A percentile compares a stretch with the other conserved stretches of the same genome.
phyloP scores from a whole-genome alignment of 2,888 invertebrate genomes.

The Diaprepes abbreviatus region DNA sequence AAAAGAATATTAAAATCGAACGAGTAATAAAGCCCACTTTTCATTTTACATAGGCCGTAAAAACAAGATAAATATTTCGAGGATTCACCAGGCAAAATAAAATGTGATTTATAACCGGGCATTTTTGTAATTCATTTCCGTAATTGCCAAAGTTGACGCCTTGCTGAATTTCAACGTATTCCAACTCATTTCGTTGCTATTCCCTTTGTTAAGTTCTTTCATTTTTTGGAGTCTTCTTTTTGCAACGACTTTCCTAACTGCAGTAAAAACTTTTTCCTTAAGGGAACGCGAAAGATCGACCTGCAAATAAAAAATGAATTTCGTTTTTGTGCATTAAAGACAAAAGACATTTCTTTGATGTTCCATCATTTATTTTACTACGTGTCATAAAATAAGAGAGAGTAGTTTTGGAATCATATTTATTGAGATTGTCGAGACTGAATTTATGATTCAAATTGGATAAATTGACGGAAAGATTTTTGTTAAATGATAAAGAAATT shows the following conservation, averaged over 20 bases:
- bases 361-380: conserved; percentile 24
- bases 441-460: conserved; percentile 5
- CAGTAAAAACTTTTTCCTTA: conserved; percentile 64
- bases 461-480: too few relatives aligned
- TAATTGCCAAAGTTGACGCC: conserved; percentile 65
- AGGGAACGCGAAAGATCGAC: conserved; percentile 59
- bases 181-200: conserved; percentile 64
- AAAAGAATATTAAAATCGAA: conserved; percentile 12
- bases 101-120: conserved; percentile 53
- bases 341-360: conserved; percentile 35
- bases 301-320: conserved; percentile 61
- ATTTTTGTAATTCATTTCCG: conserved; percentile 62
- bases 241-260: conserved; percentile 61
- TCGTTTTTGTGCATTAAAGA: conserved; percentile 52
- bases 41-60: conserved; percentile 5
- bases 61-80: conserved; percentile 23
- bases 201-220: conserved; percentile 62
- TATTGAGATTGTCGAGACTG: background rate
- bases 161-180: conserved; percentile 60
- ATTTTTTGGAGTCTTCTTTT: conserved; percentile 60
- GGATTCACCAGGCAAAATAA: conserved; percentile 36
- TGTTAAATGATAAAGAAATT: too few relatives aligned
- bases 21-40: background rate
- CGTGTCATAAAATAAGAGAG: conserved; percentile 7
- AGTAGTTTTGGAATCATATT: background rate